Percentiles rank a stretch among this genome's conserved stretches.
Evolutionary conservation across 2,797 vertebrate genomes (phyloP).

Genomic region (Spheniscus humboldti): DNA sequence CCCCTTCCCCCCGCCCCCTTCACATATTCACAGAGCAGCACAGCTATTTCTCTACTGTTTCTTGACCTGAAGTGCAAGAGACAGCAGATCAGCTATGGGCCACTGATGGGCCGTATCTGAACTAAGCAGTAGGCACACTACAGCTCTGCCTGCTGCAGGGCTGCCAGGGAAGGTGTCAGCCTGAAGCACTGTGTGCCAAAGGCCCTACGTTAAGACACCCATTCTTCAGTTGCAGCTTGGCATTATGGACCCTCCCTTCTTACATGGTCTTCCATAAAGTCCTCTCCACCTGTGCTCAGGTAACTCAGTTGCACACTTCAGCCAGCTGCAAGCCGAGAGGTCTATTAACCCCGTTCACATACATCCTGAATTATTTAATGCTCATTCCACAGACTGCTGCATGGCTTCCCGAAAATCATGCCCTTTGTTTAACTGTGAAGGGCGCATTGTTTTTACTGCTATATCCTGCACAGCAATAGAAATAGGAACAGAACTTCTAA

Average conservation of each 20-base stretch:
- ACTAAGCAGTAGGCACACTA: neutral
- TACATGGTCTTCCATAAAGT: neutral
- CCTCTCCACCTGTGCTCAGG: neutral
- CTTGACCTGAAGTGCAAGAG: neutral
- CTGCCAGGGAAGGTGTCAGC: neutral
- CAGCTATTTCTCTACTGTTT: neutral
- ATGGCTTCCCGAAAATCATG: neutral
- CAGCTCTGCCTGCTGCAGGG: neutral
- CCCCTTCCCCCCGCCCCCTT: fast-evolving
- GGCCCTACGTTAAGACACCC: fast-evolving
- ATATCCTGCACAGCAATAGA: neutral
- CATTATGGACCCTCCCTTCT: neutral
- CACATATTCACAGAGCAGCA: fast-evolving
- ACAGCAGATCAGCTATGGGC: neutral
- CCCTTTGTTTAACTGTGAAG: neutral
- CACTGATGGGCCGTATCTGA: neutral
- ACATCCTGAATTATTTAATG: neutral
- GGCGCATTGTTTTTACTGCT: neutral
- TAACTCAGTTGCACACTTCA: neutral
- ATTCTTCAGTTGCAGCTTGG: neutral
- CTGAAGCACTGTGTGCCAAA: neutral
- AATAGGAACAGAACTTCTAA: neutral
- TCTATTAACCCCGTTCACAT: neutral
- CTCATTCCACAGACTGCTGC: neutral
- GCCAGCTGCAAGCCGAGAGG: neutral